Percentiles rank a stretch among this genome's conserved stretches.
Evolutionary conservation across 2,797 vertebrate species (phyloP).

Genomic region (Epinephelus malabaricus): DNA sequence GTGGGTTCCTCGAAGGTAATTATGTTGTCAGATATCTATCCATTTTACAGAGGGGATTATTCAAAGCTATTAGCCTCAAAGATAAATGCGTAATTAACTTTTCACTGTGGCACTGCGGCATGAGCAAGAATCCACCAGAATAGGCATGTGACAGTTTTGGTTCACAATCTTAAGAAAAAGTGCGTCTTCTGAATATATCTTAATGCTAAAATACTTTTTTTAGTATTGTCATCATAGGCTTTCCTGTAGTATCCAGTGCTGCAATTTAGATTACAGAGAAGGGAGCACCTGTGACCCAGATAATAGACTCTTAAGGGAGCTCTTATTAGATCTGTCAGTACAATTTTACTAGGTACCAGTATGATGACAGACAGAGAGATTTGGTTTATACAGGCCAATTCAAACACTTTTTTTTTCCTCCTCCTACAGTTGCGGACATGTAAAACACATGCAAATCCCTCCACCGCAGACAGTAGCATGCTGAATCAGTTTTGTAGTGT

Average conservation of each 20-base stretch:
- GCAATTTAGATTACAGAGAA: constrained; percentile 31
- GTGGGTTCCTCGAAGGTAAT: constrained; percentile 11
- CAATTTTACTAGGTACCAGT: constrained; percentile 46
- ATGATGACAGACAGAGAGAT: constrained; percentile 47
- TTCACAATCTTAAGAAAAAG: constrained; percentile 2
- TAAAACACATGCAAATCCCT: constrained; percentile 8
- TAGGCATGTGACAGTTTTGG: background rate
- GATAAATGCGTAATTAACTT: constrained; percentile 19
- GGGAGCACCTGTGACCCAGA: constrained; percentile 61
- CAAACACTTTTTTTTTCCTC: constrained; percentile 23
- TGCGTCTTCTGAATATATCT: background rate
- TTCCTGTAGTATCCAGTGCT: background rate
- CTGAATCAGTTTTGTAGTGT: background rate
- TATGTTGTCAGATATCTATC: constrained; percentile 9
- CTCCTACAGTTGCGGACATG: constrained; percentile 7
- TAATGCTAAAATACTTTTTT: background rate
- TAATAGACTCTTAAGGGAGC: constrained; percentile 42
- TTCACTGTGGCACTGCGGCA: background rate
- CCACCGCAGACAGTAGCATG: constrained; percentile 25
- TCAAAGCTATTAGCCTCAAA: constrained; percentile 24
- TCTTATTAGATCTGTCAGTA: constrained; percentile 51
- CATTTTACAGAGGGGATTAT: background rate
- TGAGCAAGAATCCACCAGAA: constrained; percentile 8
- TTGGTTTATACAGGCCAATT: constrained; percentile 29
- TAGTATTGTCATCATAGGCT: background rate